Evolutionary conservation across 2,797 vertebrate species (phyloP).

Genomic region (Pelodytes ibericus): DNA sequence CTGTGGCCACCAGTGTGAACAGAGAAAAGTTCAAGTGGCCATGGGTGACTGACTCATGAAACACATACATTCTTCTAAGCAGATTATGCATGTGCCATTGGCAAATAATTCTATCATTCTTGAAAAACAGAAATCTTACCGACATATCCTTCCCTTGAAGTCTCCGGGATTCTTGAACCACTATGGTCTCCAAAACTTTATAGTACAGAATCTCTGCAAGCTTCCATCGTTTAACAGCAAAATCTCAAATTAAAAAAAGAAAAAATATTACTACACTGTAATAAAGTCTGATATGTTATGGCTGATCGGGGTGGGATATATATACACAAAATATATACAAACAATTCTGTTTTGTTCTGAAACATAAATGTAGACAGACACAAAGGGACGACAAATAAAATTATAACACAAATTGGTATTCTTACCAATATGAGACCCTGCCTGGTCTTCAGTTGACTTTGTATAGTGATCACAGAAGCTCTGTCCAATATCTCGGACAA

Average conservation of each 20-base stretch:
- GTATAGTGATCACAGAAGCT: conserved; percentile 89
- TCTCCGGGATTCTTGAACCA: conserved; percentile 86
- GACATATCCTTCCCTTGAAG: conserved; percentile 94
- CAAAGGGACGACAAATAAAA: background rate
- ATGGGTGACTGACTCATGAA: too few relatives aligned
- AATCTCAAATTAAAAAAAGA: conserved; percentile 78
- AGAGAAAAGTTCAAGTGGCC: too few relatives aligned
- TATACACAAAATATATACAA: too few relatives aligned
- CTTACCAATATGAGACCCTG: conserved; percentile 91
- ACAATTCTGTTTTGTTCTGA: too few relatives aligned
- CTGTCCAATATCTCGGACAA: conserved; percentile 84
- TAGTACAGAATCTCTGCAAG: conserved; percentile 95
- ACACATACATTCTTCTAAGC: too few relatives aligned
- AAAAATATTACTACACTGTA: background rate
- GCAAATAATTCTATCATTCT: too few relatives aligned
- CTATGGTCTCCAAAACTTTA: conserved; percentile 92
- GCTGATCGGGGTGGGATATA: too few relatives aligned
- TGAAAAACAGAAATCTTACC: conserved; percentile 73
- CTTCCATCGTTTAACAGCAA: conserved; percentile 91
- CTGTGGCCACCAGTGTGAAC: too few relatives aligned
- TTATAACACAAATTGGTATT: background rate
- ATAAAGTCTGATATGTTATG: too few relatives aligned
- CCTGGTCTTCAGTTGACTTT: conserved; percentile 81
- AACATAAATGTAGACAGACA: background rate
- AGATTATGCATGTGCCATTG: too few relatives aligned